These are phyloP conservation scores for Baccha elongata DNA, from an alignment of 2,888 invertebrate species.

Conservation along the genomic window DNA sequence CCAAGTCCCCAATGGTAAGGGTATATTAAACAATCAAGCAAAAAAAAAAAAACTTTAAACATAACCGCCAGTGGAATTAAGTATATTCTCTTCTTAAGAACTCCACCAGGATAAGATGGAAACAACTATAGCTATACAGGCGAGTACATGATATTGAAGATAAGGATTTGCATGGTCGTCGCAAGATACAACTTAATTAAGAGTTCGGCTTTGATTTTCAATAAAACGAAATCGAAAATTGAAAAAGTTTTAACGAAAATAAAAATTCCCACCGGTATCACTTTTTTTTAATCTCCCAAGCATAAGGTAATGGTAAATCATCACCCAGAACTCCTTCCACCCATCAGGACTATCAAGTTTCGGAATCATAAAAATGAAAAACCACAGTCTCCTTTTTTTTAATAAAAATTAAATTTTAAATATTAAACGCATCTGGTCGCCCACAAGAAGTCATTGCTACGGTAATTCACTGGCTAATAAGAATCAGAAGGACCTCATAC, in stretches of 20 bases:
- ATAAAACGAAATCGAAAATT: conserved; percentile 65
- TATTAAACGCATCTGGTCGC: conserved; percentile 72
- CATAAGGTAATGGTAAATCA: conserved; percentile 52
- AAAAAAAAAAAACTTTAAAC: conserved; percentile 8
- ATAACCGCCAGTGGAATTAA: conserved; percentile 25
- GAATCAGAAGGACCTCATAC: conserved; percentile 50
- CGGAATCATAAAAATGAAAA: conserved; percentile 38
- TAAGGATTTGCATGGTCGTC: conserved; percentile 50
- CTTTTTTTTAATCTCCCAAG: conserved; percentile 34
- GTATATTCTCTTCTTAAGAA: conserved; percentile 51
- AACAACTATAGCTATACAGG: neutral
- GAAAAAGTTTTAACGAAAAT: conserved; percentile 60
- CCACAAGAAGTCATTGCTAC: conserved; percentile 65
- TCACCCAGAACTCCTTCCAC: conserved; percentile 32
- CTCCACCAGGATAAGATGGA: conserved; percentile 44
- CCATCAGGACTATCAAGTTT: conserved; percentile 47
- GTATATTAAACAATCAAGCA: neutral
- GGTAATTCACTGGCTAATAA: conserved; percentile 57
- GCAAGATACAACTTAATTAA: conserved; percentile 65
- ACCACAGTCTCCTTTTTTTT: conserved; percentile 40
- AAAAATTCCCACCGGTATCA: conserved; percentile 61
- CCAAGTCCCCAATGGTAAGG: conserved; percentile 12
- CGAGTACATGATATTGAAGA: conserved; percentile 48
- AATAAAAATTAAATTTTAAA: conserved; percentile 74
- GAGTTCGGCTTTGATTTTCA: conserved; percentile 42